These are phyloP conservation scores for Sepioteuthis lessoniana DNA, from an alignment of 2,888 invertebrate species.

Conservation along the genomic window DNA sequence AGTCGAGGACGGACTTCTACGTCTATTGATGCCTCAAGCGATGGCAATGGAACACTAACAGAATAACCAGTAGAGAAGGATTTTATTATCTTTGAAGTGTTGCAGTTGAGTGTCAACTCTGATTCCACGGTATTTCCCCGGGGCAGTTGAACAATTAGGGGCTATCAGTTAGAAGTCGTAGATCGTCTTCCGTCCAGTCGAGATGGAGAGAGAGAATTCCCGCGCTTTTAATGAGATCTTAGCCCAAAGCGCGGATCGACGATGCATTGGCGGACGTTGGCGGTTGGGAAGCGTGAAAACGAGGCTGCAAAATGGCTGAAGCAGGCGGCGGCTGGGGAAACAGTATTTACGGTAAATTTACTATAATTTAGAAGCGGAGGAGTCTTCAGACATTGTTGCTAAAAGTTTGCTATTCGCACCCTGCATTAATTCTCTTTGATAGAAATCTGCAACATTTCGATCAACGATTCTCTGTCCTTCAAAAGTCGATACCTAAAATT, in stretches of 20 bases:
- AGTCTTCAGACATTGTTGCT: neutral
- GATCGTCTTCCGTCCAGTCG: constrained; percentile 18
- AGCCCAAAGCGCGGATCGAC: constrained; percentile 33
- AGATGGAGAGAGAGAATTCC: neutral
- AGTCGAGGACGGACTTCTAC: neutral
- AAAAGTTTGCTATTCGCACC: constrained; percentile 4
- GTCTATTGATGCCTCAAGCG: neutral
- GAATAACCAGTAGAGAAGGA: neutral
- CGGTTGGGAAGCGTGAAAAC: neutral
- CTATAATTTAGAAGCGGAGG: neutral
- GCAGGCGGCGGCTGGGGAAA: neutral
- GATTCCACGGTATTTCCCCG: neutral
- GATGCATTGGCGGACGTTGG: neutral
- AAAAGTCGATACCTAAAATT: neutral
- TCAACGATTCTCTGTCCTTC: neutral
- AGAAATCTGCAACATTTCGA: neutral
- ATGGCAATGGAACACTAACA: constrained; percentile 12
- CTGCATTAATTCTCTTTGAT: neutral
- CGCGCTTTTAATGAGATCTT: constrained; percentile 33
- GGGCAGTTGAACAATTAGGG: constrained; percentile 33
- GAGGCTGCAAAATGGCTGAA: neutral
- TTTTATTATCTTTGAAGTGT: constrained; percentile 23
- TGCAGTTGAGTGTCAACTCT: constrained; percentile 33
- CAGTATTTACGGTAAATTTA: neutral
- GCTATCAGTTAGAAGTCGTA: constrained; percentile 33